Conservation (phyloP, 2,113 vertebrate genomes). For the Archilochus colubris region DNA sequence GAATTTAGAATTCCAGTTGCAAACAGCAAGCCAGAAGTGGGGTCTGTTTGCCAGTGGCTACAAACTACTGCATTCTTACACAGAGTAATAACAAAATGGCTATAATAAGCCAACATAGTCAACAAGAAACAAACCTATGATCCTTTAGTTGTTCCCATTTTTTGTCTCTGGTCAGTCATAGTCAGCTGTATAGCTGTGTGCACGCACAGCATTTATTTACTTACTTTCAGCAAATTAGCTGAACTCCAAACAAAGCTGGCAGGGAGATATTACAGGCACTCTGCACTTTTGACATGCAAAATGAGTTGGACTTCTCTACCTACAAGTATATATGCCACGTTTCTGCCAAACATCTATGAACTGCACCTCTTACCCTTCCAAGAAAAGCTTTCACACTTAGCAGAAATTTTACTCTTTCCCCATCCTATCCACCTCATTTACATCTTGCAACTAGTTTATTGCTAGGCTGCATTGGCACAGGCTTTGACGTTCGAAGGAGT, state of each 20-base stretch:
- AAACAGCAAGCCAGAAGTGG: background rate
- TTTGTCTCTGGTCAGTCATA: background rate
- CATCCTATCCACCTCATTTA: background rate
- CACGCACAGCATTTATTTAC: background rate
- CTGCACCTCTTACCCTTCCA: background rate
- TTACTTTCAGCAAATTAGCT: constrained; percentile 4
- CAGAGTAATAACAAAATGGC: background rate
- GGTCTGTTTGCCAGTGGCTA: background rate
- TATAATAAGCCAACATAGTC: background rate
- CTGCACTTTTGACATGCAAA: background rate
- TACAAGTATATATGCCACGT: background rate
- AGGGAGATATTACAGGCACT: background rate
- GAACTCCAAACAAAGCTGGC: background rate
- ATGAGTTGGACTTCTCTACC: background rate
- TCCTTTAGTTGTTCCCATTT: background rate
- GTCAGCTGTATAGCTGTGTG: background rate
- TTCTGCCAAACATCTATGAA: background rate
- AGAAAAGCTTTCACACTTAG: background rate
- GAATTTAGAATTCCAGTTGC: background rate
- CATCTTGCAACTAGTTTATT: background rate
- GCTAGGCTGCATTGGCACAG: background rate
- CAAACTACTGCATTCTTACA: background rate
- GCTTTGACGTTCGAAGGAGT: background rate
- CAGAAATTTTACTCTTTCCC: background rate
- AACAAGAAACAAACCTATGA: background rate